These are phyloP conservation scores for Lordiphosa collinella DNA, from an alignment of 1,140 invertebrate species.

Conservation along the genomic window DNA sequence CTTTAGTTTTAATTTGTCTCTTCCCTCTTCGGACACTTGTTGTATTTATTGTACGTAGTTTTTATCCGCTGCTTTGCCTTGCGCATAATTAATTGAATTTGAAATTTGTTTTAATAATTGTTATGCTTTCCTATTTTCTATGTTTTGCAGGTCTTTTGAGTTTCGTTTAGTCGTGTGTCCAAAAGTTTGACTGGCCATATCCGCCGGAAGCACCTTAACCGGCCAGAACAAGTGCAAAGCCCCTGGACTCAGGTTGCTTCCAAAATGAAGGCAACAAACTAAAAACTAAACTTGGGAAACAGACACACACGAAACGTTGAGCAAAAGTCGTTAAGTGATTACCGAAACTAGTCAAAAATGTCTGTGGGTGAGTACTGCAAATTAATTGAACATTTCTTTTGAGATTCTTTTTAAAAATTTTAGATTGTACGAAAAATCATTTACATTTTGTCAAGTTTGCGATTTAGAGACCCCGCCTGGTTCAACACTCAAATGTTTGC, in stretches of 20 bases:
- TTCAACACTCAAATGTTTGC: too few relatives aligned
- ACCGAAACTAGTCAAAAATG: slow-evolving; percentile 23
- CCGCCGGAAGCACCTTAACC: slow-evolving; percentile 67
- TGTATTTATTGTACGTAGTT: slow-evolving; percentile 21
- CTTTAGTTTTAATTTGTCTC: slow-evolving; percentile 61
- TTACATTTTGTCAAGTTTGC: too few relatives aligned
- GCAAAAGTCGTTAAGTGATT: slow-evolving; percentile 14
- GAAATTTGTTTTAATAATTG: slow-evolving; percentile 60
- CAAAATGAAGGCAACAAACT: slow-evolving; percentile 24
- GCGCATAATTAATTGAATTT: slow-evolving; percentile 65
- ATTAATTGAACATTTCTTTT: slow-evolving; percentile 8
- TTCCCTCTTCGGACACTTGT: slow-evolving; percentile 15
- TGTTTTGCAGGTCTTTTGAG: slow-evolving; percentile 50
- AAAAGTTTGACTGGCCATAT: slow-evolving; percentile 63
- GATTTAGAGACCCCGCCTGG: too few relatives aligned
- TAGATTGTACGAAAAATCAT: too few relatives aligned
- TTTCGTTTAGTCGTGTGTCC: slow-evolving; percentile 33
- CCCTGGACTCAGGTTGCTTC: slow-evolving; percentile 12
- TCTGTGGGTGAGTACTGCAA: slow-evolving; percentile 51
- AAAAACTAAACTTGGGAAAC: not conserved
- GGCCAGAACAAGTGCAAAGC: slow-evolving; percentile 69
- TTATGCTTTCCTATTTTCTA: slow-evolving; percentile 59
- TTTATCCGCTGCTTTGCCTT: slow-evolving; percentile 37
- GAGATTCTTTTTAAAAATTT: too few relatives aligned
- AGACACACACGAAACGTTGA: not conserved